phyloP scores from a whole-genome alignment of 2,113 vertebrate genomes.

The Carassius auratus region DNA sequence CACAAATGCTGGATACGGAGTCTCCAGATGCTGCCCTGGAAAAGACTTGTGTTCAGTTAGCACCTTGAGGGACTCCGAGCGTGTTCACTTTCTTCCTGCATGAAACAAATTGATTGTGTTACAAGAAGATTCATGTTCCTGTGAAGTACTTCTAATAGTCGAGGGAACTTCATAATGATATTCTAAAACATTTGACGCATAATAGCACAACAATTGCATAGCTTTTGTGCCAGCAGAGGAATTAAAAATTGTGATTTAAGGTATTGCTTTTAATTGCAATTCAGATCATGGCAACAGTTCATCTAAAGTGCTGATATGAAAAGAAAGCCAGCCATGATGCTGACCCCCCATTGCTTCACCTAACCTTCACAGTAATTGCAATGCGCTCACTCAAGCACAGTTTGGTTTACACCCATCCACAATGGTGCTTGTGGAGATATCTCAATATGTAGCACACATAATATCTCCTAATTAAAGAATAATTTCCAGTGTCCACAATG shows the following conservation, averaged over 20 bases:
- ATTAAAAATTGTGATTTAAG: not conserved
- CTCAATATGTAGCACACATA: conserved; percentile 61
- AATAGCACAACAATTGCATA: not conserved
- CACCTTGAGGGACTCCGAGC: conserved; percentile 64
- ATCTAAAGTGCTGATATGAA: conserved; percentile 17
- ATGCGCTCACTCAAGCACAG: conserved; percentile 25
- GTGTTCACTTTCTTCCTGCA: conserved; percentile 55
- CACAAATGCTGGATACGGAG: conserved; percentile 65
- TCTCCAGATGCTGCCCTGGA: conserved; percentile 69
- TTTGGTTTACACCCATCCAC: conserved; percentile 49
- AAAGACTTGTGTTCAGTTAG: conserved; percentile 72
- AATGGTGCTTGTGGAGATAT: conserved; percentile 50
- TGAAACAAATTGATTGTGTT: conserved; percentile 22
- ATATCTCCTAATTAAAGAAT: conserved; percentile 73
- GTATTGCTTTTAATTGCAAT: conserved; percentile 16
- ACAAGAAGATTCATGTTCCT: not conserved
- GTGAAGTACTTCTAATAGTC: not conserved
- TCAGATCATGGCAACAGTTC: conserved; percentile 14
- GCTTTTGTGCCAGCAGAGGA: not conserved
- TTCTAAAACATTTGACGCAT: not conserved
- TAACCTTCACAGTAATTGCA: conserved; percentile 21
- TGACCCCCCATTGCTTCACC: not conserved
- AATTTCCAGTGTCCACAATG: conserved; percentile 67
- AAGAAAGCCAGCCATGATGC: conserved; percentile 26
- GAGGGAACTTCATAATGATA: not conserved